phyloP scores from a whole-genome alignment of 2,888 invertebrate species.

The Coecobrya sp. region DNA sequence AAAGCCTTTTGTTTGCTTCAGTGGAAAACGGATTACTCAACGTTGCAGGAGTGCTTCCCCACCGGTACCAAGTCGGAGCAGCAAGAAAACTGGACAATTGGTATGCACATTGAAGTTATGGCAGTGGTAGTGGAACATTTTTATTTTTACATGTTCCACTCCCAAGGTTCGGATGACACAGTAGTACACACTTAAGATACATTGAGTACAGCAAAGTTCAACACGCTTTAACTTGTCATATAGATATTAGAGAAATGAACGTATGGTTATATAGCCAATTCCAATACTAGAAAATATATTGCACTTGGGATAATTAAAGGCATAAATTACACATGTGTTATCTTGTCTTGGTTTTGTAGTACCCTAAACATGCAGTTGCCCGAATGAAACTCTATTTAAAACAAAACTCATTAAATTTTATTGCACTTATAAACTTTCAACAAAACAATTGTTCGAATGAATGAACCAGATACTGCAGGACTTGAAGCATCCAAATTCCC shows the following conservation, averaged over 20 bases:
- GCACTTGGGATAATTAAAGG: background rate
- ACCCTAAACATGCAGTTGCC: background rate
- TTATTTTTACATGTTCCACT: background rate
- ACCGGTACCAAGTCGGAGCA: background rate
- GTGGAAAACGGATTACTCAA: background rate
- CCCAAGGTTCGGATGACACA: background rate
- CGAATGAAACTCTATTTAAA: background rate
- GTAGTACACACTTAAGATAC: background rate
- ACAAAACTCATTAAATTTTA: conserved; percentile 43
- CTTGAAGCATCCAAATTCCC: background rate
- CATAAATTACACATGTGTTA: background rate
- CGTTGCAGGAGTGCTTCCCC: background rate
- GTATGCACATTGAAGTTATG: background rate
- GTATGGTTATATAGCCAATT: background rate
- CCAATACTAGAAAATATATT: conserved; percentile 14
- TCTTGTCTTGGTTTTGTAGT: background rate
- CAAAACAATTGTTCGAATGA: background rate
- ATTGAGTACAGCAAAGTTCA: background rate
- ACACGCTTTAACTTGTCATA: background rate
- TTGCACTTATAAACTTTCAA: conserved; percentile 36
- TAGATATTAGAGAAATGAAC: too few species aligned
- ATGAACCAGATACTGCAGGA: background rate
- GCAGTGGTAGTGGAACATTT: background rate
- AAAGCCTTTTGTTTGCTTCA: background rate
- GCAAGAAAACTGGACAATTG: background rate